phyloP scores from a whole-genome alignment of 2,113 vertebrate species.

The Odontesthes bonariensis region DNA sequence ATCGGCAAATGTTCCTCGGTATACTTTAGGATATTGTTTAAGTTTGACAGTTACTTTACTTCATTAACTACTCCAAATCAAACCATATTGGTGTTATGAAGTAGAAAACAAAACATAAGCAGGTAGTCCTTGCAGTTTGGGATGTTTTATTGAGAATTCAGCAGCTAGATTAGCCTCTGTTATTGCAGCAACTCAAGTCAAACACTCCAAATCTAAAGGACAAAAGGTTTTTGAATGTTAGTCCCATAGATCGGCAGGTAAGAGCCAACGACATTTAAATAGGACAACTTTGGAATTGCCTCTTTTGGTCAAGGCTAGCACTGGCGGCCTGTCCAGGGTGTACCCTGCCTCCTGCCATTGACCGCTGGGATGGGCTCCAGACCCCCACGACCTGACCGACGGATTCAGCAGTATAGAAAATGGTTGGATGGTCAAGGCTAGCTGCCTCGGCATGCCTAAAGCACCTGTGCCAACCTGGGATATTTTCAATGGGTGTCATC shows the following conservation, averaged over 20 bases:
- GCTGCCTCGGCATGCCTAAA: background rate
- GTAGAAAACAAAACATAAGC: background rate
- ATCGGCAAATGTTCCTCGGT: constrained; percentile 23
- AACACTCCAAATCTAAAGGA: background rate
- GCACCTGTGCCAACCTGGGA: background rate
- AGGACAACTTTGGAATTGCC: background rate
- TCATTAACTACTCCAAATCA: background rate
- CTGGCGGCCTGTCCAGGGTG: too few species aligned
- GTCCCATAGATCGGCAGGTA: background rate
- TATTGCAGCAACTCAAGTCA: background rate
- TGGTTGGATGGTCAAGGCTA: background rate
- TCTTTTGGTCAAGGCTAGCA: background rate
- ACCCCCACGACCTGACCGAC: too few species aligned
- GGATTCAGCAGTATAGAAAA: too few species aligned
- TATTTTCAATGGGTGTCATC: background rate
- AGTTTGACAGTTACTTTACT: background rate
- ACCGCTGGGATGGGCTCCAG: too few species aligned
- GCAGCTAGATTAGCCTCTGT: background rate
- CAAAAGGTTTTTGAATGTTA: background rate
- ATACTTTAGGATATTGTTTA: background rate
- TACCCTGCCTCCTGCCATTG: too few species aligned
- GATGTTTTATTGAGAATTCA: constrained; percentile 1
- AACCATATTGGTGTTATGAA: too few species aligned
- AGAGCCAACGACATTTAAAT: background rate
- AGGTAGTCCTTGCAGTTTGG: background rate